Evolutionary conservation across 2,113 vertebrate species (phyloP), one percentile per base, ranked within the genome.

Genomic region (Acinonyx jubatus): DNA sequence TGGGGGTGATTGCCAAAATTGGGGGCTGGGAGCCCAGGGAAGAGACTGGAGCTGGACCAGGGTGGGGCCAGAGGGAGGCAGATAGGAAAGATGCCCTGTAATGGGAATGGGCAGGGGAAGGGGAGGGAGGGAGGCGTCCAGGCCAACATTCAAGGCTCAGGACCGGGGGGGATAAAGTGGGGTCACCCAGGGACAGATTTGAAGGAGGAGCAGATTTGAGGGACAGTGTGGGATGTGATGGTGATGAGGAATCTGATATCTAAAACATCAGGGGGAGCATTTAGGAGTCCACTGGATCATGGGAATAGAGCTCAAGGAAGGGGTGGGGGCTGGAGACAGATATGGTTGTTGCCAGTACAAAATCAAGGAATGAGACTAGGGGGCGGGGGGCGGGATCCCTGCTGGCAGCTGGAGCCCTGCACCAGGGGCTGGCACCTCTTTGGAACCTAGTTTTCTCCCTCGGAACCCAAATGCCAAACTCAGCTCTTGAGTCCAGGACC

Each of bases 261-360:
- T 0, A 15, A 36, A 68, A 57, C 31, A 57, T 23, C n/a, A 61
- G 55, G 31, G 10, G 41, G 50, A 38, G 57, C 68, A 78, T 89
- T 52, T 11, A 19, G 79, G 9, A 41, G 18, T 68, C 61, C 50
- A 18, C 9, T 33, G 31, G 61, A 16, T 69, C 48, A 27, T 36
- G 36, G 68, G 68, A 15, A 16, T 68, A 29, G 93, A 83, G 57
- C 41, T 86, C 50, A 21, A 13, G 63, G 57, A 18, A n/a, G 2
- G 2, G 61, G 41, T 52, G 16, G 50, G 5, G 55, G 21, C 50
- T 66, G 63, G n/a, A 38, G 55, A 18, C 45, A 81, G 52, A n/a
- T 5, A 4, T 9, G 29, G 25, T 38, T 0, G 0, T 27, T 45
- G 9, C 61, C n/a, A 13, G 36, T 11, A 25, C 23, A 38, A 63